A percentile compares a stretch with the other conserved stretches of the same genome.
Conservation (phyloP, 2,797 vertebrate genomes). For the Tarsius wallacei region DNA sequence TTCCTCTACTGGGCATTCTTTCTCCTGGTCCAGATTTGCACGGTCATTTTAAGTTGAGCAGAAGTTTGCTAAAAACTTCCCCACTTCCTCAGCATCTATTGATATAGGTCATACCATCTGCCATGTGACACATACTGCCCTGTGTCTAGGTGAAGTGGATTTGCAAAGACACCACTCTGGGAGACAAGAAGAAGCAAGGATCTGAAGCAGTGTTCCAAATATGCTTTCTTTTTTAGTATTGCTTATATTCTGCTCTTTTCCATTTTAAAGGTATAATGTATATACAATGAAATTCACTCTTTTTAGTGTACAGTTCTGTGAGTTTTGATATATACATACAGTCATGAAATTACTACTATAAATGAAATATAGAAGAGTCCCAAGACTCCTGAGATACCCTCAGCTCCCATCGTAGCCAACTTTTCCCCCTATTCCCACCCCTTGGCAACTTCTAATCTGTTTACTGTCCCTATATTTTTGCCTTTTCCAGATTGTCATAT, state of each 20-base stretch:
- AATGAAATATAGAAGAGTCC: neutral
- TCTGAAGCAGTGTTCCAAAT: slow-evolving; percentile 23
- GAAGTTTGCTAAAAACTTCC: neutral
- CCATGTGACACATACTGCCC: neutral
- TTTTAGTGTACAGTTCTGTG: slow-evolving; percentile 21
- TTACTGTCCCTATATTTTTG: neutral
- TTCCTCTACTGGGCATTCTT: slow-evolving; percentile 20
- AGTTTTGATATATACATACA: neutral
- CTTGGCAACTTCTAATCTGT: neutral
- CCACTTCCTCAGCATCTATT: neutral
- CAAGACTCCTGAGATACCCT: neutral
- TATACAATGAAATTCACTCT: neutral
- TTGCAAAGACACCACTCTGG: neutral
- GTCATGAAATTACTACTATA: slow-evolving; percentile 21
- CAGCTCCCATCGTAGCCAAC: neutral
- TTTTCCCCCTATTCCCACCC: neutral
- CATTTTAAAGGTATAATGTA: slow-evolving; percentile 39
- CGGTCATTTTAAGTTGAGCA: slow-evolving; percentile 32
- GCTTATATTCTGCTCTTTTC: neutral
- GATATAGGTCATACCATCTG: neutral
- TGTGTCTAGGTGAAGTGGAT: slow-evolving; percentile 1
- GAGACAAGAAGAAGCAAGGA: slow-evolving; percentile 28
- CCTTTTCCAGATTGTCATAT: neutral
- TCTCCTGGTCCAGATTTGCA: slow-evolving; percentile 13
- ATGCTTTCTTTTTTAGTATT: slow-evolving; percentile 47